Evolutionary conservation across 2,113 vertebrate species (phyloP).

Genomic region (Psittacula cyanocephala): DNA sequence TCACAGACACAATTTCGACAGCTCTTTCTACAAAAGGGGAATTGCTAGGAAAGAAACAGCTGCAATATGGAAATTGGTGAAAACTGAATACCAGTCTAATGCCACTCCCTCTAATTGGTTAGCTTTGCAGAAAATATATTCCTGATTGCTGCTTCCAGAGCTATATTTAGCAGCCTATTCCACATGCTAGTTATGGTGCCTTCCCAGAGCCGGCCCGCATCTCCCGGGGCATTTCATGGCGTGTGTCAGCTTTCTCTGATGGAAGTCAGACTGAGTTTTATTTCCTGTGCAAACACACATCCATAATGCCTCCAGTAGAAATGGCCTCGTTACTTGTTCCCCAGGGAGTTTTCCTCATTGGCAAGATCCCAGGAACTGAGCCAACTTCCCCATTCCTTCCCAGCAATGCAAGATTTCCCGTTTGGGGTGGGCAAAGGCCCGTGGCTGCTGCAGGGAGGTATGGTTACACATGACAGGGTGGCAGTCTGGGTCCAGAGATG

Average conservation of each 20-base stretch:
- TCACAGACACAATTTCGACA: accelerated
- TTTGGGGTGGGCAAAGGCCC: not conserved
- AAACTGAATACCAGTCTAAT: not conserved
- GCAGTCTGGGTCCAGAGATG: not conserved
- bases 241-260: not conserved
- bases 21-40: not conserved
- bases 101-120: not conserved
- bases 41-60: not conserved
- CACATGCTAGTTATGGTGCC: accelerated
- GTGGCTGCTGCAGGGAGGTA: not conserved
- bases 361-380: not conserved
- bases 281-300: not conserved
- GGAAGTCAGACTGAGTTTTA: not conserved
- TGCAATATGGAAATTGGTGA: not conserved
- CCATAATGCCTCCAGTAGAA: not conserved
- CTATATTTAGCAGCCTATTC: not conserved
- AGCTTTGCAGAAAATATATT: not conserved
- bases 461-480: accelerated
- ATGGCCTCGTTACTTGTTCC: not conserved
- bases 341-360: not conserved
- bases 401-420: not conserved
- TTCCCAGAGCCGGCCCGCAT: not conserved
- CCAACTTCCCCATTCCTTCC: not conserved
- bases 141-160: not conserved
- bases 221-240: not conserved